phyloP scores from a whole-genome alignment of 2,113 vertebrate species.

The Etia nguti region DNA sequence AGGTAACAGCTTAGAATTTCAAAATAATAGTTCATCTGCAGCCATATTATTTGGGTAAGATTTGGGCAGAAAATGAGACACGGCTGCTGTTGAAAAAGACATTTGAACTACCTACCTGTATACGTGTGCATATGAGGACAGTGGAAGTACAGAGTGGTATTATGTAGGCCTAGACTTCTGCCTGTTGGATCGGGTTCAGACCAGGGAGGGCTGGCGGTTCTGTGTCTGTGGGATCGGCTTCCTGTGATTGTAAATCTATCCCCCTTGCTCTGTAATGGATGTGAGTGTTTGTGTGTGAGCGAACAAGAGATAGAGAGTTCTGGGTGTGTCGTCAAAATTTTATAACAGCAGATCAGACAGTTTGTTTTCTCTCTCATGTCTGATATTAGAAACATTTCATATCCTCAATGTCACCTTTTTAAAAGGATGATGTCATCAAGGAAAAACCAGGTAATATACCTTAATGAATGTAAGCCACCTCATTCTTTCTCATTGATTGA shows the following conservation, averaged over 20 bases:
- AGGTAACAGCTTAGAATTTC: neutral
- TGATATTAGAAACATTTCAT: neutral
- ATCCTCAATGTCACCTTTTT: neutral
- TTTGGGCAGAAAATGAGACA: neutral
- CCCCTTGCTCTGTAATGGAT: conserved; percentile 14
- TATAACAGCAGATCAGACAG: neutral
- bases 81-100: neutral
- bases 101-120: neutral
- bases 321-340: conserved; percentile 5
- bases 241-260: conserved; percentile 64
- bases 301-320: neutral
- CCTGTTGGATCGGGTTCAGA: conserved; percentile 49
- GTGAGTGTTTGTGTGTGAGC: neutral
- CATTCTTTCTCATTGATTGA: neutral
- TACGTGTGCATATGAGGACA: neutral
- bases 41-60: neutral
- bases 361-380: neutral
- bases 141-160: neutral
- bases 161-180: neutral
- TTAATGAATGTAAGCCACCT: neutral
- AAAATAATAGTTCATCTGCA: neutral
- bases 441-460: neutral
- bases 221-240: conserved; percentile 52
- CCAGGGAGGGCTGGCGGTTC: conserved; percentile 17
- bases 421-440: neutral